Conservation (phyloP, 2,113 vertebrate species). For the Pao palembangensis region DNA sequence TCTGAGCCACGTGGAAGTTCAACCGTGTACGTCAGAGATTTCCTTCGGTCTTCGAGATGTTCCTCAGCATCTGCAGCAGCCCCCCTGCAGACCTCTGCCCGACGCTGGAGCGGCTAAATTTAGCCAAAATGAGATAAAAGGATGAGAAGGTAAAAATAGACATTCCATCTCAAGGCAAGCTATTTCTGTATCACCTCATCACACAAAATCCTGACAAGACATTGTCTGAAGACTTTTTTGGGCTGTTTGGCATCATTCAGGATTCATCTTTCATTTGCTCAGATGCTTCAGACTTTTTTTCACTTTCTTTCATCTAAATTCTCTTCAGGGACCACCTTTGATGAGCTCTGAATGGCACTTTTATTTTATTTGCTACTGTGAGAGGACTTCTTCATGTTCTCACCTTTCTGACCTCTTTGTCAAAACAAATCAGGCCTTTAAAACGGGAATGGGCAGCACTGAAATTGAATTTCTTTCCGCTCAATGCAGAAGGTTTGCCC, state of each 20-base stretch:
- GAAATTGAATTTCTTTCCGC: too few relatives aligned
- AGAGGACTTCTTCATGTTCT: too few relatives aligned
- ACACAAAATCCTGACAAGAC: conserved; percentile 49
- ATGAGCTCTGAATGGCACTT: not conserved
- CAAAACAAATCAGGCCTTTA: too few relatives aligned
- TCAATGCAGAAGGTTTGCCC: too few relatives aligned
- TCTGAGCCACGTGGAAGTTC: conserved; percentile 10
- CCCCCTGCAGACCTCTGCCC: conserved; percentile 12
- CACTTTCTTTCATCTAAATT: conserved; percentile 6
- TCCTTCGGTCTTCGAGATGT: conserved; percentile 5
- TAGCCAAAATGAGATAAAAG: conserved; percentile 40
- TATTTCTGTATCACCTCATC: conserved; percentile 59
- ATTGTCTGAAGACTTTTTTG: conserved; percentile 58
- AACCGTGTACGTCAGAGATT: conserved; percentile 2
- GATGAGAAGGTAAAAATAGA: conserved; percentile 58
- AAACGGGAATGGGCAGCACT: too few relatives aligned
- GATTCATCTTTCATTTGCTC: conserved; percentile 36
- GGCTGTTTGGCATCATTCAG: conserved; percentile 46
- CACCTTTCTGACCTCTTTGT: too few relatives aligned
- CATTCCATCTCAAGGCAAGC: conserved; percentile 8
- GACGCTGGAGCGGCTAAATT: conserved; percentile 48
- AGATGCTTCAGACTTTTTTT: conserved; percentile 8
- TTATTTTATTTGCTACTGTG: too few relatives aligned
- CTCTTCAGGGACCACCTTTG: not conserved
- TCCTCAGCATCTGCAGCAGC: conserved; percentile 6